phyloP scores from a whole-genome alignment of 2,888 invertebrate species.

The Tyria jacobaeae region DNA sequence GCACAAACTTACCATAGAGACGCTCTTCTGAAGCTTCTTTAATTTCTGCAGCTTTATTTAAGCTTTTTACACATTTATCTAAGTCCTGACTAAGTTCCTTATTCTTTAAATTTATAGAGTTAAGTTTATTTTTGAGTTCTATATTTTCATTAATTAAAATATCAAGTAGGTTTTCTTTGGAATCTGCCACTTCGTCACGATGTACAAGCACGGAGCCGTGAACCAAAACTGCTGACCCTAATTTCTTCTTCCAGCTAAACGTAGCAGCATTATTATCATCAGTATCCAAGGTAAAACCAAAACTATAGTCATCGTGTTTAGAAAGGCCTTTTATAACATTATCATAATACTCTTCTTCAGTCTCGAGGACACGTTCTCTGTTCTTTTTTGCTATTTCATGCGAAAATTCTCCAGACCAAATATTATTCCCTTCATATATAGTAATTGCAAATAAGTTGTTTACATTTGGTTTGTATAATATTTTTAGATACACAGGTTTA shows the following conservation, averaged over 20 bases:
- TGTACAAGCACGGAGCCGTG: constrained; percentile 64
- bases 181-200: constrained; percentile 40
- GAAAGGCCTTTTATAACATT: constrained; percentile 56
- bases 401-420: constrained; percentile 70
- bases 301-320: constrained; percentile 44
- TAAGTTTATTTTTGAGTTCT: constrained; percentile 48
- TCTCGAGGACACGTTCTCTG: constrained; percentile 56
- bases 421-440: constrained; percentile 58
- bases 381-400: constrained; percentile 57
- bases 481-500: constrained; percentile 57
- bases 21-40: constrained; percentile 64
- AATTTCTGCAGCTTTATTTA: constrained; percentile 62
- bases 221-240: constrained; percentile 45
- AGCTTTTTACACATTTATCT: constrained; percentile 58
- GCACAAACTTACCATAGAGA: constrained; percentile 74
- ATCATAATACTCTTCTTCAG: constrained; percentile 56
- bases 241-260: constrained; percentile 70
- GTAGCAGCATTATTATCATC: constrained; percentile 47
- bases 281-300: constrained; percentile 47
- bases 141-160: constrained; percentile 64
- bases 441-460: constrained; percentile 64
- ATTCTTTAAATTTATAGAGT: constrained; percentile 42
- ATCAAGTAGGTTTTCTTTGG: constrained; percentile 64
- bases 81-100: constrained; percentile 53
- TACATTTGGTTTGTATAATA: constrained; percentile 62